phyloP scores from a whole-genome alignment of 2,888 invertebrate species.

The Ypsolopha sequella region DNA sequence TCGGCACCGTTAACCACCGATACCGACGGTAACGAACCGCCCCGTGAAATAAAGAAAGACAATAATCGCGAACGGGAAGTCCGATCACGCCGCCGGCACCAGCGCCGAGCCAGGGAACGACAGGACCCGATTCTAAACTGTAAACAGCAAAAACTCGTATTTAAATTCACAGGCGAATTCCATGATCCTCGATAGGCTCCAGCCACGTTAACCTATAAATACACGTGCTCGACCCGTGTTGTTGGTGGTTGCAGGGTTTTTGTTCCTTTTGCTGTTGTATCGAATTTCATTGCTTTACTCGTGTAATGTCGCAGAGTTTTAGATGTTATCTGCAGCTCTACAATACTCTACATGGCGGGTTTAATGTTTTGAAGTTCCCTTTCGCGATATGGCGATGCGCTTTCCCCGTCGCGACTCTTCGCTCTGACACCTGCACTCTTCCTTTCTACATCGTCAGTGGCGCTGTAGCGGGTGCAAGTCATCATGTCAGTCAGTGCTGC shows the following conservation, averaged over 20 bases:
- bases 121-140: constrained; percentile 24
- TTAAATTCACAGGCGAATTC: no score
- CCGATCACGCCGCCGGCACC: constrained; percentile 43
- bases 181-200: no score
- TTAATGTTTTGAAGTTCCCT: constrained; percentile 44
- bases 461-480: not conserved
- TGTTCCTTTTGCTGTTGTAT: no score
- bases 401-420: constrained; percentile 55
- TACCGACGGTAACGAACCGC: constrained; percentile 50
- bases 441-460: constrained; percentile 50
- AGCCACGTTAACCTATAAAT: not conserved
- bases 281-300: not conserved
- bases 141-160: constrained; percentile 21
- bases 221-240: not conserved
- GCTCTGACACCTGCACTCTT: constrained; percentile 62
- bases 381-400: constrained; percentile 55
- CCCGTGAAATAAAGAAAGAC: constrained; percentile 55
- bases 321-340: constrained; percentile 7
- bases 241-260: not conserved
- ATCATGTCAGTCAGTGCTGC: not conserved
- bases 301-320: not conserved
- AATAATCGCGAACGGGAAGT: constrained; percentile 59
- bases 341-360: constrained; percentile 18
- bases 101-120: constrained; percentile 23
- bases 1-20: constrained; percentile 50